Base-by-base conservation (phyloP, 2,888 invertebrate species). In the Synergus itoensis region DNA sequence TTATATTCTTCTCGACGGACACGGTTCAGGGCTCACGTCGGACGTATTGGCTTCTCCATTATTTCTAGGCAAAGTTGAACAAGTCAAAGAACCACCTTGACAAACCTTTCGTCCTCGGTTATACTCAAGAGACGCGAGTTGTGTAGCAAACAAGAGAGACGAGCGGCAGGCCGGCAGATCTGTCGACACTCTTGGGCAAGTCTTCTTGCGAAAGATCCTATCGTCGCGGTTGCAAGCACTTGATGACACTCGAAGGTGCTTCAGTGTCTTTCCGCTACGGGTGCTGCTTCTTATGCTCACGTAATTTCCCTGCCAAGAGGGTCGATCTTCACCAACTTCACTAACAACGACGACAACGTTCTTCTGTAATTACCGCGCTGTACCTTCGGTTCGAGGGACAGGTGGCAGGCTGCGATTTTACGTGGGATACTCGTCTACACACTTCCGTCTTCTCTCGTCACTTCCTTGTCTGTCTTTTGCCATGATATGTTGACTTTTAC, bases 351-450 rank as follows among this genome's bases (percentile, higher is more conserved):
- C 80, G 84, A 78, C 83, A 83, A 84, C 83, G 84, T 84, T 83
- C 86, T 86, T 86, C 86, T 86, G 87, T 86, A 89, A 90, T 90
- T 89, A 89, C 87, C 84, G 85, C 87, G 88, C 86, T 85, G 85
- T 78, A 69, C 36, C 65, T 53, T 48, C 85, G 84, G 82, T 84
- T 83, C 80, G 82, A 84, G 86, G 84, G 88, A 88, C 90, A 89
- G 88, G 85, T 89, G 88, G 88, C 84, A 86, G 85, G 84, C 85
- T 81, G 79, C 83, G 81, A 76, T 80, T 82, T 82, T 79, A 79
- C 81, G 76, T 65, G 62, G 79, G 77, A 73, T 57, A 77, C 43
- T 67, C 77, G 76, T 80, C 79, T 81, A 80, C 81, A n/a, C 40
- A 65, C 65, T 65, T 65, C 65, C 65, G 65, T 65, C 40, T 65